Conservation (phyloP, 2,113 vertebrate species). For the Megaceryle torquata region DNA sequence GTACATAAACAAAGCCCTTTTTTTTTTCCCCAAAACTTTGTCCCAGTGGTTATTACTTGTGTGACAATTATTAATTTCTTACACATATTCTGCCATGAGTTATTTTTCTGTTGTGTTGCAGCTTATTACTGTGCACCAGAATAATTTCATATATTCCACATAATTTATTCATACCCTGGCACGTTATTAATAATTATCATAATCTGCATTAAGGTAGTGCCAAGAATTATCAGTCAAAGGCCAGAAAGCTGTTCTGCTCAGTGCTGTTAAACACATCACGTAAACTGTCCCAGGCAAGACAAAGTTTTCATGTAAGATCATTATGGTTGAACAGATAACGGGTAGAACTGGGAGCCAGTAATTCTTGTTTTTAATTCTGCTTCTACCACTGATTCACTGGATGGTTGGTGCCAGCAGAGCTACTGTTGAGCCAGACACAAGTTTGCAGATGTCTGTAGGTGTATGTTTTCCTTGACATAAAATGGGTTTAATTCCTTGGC, state of each 20-base stretch:
- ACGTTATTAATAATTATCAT: constrained; percentile 35
- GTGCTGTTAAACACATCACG: neutral
- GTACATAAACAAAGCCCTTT: neutral
- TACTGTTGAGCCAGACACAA: neutral
- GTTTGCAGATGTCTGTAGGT: neutral
- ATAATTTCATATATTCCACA: neutral
- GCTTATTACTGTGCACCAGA: neutral
- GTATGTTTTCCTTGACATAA: neutral
- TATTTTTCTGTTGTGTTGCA: neutral
- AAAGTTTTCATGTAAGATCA: neutral
- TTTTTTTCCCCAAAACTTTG: neutral
- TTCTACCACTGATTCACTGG: neutral
- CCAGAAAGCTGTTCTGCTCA: neutral
- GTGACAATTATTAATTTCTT: neutral
- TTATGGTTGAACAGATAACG: neutral
- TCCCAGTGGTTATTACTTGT: neutral
- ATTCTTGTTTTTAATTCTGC: neutral
- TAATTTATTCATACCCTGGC: constrained; percentile 1
- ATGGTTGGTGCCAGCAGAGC: neutral
- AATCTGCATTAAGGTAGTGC: neutral
- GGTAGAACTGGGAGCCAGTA: neutral
- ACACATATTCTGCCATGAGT: neutral
- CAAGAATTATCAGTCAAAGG: neutral
- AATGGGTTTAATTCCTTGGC: neutral
- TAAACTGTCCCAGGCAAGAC: neutral